Percentiles rank a stretch among this genome's conserved stretches.
These are phyloP conservation scores for Pectinophora gossypiella DNA, from an alignment of 1,140 invertebrate genomes.

Conservation along the genomic window DNA sequence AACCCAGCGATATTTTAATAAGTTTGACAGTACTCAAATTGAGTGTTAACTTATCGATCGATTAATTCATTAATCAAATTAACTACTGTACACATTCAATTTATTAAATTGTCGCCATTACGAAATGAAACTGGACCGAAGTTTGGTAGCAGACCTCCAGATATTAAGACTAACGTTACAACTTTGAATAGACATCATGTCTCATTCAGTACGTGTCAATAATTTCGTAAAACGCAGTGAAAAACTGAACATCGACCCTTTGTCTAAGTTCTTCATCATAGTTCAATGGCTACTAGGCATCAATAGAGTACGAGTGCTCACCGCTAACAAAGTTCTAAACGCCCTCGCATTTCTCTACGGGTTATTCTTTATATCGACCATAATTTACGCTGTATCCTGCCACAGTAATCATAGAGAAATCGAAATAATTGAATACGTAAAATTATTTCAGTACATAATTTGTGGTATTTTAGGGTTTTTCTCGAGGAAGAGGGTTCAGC, in stretches of 20 bases:
- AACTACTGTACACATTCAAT: too few relatives aligned
- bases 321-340: not conserved
- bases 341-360: not conserved
- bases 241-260: not conserved
- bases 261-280: not conserved
- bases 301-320: not conserved
- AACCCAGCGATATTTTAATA: too few relatives aligned
- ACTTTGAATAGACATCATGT: too few relatives aligned
- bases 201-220: not conserved
- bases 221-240: not conserved
- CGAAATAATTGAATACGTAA: not conserved
- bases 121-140: too few relatives aligned
- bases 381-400: too few relatives aligned
- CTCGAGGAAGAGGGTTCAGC: not conserved
- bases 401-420: too few relatives aligned
- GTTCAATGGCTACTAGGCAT: not conserved
- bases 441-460: not conserved
- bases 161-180: too few relatives aligned
- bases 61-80: too few relatives aligned
- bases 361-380: not conserved
- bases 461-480: not conserved
- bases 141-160: too few relatives aligned
- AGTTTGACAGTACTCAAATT: too few relatives aligned
- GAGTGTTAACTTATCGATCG: too few relatives aligned
- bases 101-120: too few relatives aligned